Evolutionary conservation across 2,888 invertebrate genomes (phyloP).

Genomic region (Mylabris sibirica): DNA sequence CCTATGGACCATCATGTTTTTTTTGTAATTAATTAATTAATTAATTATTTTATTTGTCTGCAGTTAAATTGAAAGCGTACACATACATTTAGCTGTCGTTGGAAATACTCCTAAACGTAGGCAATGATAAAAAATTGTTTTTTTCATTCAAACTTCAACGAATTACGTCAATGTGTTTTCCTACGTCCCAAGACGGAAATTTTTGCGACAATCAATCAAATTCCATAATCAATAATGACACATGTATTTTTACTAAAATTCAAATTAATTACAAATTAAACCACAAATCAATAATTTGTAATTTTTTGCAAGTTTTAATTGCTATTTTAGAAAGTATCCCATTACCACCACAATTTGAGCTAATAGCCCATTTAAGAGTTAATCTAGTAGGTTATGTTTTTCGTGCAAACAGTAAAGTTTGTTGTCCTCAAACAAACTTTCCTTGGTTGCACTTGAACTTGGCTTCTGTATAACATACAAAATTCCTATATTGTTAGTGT

Average conservation of each 20-base stretch:
- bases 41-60: too few relatives aligned
- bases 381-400: slow-evolving; percentile 9
- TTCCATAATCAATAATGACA: too few relatives aligned
- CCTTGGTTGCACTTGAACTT: slow-evolving; percentile 6
- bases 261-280: too few relatives aligned
- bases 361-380: not conserved
- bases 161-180: too few relatives aligned
- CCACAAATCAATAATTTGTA: too few relatives aligned
- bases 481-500: not conserved
- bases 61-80: too few relatives aligned
- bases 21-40: too few relatives aligned
- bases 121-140: not conserved
- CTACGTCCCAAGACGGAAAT: too few relatives aligned
- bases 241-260: too few relatives aligned
- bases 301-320: not conserved
- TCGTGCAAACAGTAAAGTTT: slow-evolving; percentile 5
- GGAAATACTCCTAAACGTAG: not conserved
- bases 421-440: slow-evolving; percentile 7
- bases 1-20: too few relatives aligned
- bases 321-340: not conserved
- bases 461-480: not conserved
- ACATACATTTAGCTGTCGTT: not conserved
- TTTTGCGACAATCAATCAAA: too few relatives aligned
- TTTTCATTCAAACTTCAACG: not conserved
- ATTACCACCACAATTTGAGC: not conserved